Conservation (phyloP, 2,797 vertebrate genomes). For the Eidolon dupreanum region DNA sequence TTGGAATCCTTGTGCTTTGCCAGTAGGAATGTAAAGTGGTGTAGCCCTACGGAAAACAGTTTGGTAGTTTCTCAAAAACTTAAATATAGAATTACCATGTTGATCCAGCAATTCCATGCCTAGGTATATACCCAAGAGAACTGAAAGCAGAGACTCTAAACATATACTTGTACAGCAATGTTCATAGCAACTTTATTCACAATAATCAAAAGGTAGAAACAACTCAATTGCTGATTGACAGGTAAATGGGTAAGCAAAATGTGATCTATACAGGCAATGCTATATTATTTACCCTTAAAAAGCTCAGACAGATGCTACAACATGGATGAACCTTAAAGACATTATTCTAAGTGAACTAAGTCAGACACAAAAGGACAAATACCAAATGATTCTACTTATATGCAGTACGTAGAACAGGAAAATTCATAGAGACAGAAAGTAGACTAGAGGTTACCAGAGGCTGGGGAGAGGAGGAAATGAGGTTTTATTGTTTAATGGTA, state of each 20-base stretch:
- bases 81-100: background rate
- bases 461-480: no score
- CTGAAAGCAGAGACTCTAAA: background rate
- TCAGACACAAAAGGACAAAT: background rate
- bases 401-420: background rate
- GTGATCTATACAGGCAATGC: background rate
- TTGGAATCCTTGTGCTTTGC: background rate
- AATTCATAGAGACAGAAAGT: background rate
- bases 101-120: background rate
- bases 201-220: background rate
- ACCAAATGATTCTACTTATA: background rate
- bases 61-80: background rate
- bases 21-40: background rate
- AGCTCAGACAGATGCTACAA: background rate
- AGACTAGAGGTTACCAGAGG: no score
- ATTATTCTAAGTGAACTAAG: background rate
- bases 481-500: background rate
- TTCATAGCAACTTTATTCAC: background rate
- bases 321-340: background rate
- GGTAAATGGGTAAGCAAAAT: background rate
- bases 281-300: background rate
- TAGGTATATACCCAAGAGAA: background rate
- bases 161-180: background rate
- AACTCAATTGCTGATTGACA: background rate
- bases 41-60: background rate